phyloP scores from a whole-genome alignment of 1,140 invertebrate genomes.

The Drosophila pachea region DNA sequence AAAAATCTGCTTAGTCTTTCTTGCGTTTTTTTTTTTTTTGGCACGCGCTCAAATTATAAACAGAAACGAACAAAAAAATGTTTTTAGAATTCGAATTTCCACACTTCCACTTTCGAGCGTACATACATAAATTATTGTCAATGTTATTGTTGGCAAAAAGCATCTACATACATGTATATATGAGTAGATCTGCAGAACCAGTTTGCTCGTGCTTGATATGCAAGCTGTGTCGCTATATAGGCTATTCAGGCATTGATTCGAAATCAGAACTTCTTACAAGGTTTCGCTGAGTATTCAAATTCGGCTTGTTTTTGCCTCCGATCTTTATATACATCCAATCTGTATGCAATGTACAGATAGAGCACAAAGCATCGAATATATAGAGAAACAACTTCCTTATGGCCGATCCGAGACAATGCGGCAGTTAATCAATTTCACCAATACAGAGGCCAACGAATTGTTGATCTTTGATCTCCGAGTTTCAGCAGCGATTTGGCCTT shows the following conservation, averaged over 20 bases:
- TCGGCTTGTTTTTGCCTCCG: not conserved
- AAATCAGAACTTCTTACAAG: conserved; percentile 14
- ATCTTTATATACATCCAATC: conserved; percentile 10
- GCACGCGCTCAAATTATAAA: conserved; percentile 55
- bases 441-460: conserved; percentile 2
- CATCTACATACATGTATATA: not conserved
- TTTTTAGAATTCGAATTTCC: not conserved
- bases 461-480: conserved; percentile 4
- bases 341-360: conserved; percentile 30
- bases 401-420: conserved; percentile 16
- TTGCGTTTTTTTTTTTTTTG: conserved; percentile 36
- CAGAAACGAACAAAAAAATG: conserved; percentile 2
- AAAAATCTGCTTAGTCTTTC: conserved; percentile 12
- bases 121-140: conserved; percentile 16
- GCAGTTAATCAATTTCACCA: conserved; percentile 1
- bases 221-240: conserved; percentile 30
- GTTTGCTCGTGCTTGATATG: conserved; percentile 38
- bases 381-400: conserved; percentile 29
- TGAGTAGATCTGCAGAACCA: conserved; percentile 28
- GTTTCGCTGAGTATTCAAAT: conserved; percentile 22
- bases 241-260: conserved; percentile 19
- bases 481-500: no score
- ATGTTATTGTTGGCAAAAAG: conserved; percentile 5
- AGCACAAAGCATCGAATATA: conserved; percentile 22
- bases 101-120: conserved; percentile 11